Base-by-base conservation (phyloP, 2,797 vertebrate genomes). In the Cottoperca gobio region DNA sequence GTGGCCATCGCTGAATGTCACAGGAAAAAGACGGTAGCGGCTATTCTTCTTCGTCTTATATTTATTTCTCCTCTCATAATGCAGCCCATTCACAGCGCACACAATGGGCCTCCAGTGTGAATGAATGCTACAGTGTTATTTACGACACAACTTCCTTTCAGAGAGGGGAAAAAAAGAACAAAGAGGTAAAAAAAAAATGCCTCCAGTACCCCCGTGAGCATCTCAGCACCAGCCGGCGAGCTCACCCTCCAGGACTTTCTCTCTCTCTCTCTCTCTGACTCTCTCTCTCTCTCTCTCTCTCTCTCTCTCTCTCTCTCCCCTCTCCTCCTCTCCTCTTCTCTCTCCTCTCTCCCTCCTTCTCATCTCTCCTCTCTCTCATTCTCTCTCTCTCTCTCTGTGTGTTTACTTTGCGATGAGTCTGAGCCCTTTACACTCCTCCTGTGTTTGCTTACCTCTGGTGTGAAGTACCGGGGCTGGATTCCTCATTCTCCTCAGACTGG, bases 61-160 rank as follows among this genome's bases (percentile, higher is more conserved):
- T 93, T 91, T 92, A 91, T 93, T 88, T 87, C 86, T 84, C 55
- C 46, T 69, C 78, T 84, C 76, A 92, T 91, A 92, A 94, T 93
- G 90, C 63, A 0, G 69, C 82, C 91, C 88, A 94, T 94, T 94
- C 93, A 95, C 62, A n/a, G 74, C 62, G 8, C 61, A 77, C 87
- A 94, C 94, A 95, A 94, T 93, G 85, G 91, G 70, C 74, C 78
- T 83, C 79, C 84, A 73, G 81, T 86, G 74, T 78, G 85, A 86
- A 88, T 89, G 91, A 91, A 92, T 86, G 82, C 87, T 73, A 73
- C 88, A 78, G 80, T 85, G 89, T 91, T 89, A 92, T 95, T 95
- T 94, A 94, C 76, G 66, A 91, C 89, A 83, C 80, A 71, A 76
- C 87, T 81, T 90, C 89, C 90, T 89, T 89, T 90, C 69, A 84